Percentiles rank a stretch among this genome's conserved stretches.
phyloP scores from a whole-genome alignment of 2,113 vertebrate species.

The Motacilla tschutschensis region DNA sequence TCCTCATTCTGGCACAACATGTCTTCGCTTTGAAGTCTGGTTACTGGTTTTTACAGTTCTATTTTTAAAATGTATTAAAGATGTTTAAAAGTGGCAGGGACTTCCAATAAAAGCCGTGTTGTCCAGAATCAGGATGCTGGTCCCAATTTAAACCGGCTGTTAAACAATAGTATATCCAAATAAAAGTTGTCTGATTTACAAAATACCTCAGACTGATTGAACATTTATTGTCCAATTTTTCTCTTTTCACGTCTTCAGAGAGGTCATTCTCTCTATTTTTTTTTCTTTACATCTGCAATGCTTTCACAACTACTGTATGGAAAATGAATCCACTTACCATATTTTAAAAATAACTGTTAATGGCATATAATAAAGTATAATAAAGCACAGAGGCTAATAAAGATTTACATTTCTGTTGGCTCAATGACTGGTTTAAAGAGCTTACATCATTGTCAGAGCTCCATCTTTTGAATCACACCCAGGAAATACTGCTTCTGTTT shows the following conservation, averaged over 20 bases:
- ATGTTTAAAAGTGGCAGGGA: conserved; percentile 82
- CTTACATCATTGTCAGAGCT: neutral
- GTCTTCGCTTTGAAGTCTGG: conserved; percentile 79
- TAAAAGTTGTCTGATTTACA: conserved; percentile 71
- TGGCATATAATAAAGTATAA: conserved; percentile 25
- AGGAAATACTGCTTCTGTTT: neutral
- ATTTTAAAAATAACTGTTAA: conserved; percentile 41
- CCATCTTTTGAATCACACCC: conserved; percentile 11
- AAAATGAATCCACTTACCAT: neutral
- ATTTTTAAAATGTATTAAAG: conserved; percentile 86
- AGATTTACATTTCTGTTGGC: conserved; percentile 16
- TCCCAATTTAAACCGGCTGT: conserved; percentile 80
- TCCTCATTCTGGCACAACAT: conserved; percentile 71
- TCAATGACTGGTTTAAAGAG: neutral
- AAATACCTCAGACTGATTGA: conserved; percentile 53
- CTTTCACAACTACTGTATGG: conserved; percentile 21
- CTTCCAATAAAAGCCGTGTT: conserved; percentile 77
- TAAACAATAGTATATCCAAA: conserved; percentile 79
- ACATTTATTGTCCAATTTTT: conserved; percentile 46
- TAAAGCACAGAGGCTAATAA: conserved; percentile 36
- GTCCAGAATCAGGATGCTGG: conserved; percentile 81
- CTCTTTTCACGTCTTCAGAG: conserved; percentile 50
- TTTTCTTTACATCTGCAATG: neutral
- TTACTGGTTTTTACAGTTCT: conserved; percentile 81
- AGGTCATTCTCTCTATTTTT: neutral